These are phyloP conservation scores for Camponotus fellah DNA, from an alignment of 2,888 invertebrate species.

Conservation along the genomic window DNA sequence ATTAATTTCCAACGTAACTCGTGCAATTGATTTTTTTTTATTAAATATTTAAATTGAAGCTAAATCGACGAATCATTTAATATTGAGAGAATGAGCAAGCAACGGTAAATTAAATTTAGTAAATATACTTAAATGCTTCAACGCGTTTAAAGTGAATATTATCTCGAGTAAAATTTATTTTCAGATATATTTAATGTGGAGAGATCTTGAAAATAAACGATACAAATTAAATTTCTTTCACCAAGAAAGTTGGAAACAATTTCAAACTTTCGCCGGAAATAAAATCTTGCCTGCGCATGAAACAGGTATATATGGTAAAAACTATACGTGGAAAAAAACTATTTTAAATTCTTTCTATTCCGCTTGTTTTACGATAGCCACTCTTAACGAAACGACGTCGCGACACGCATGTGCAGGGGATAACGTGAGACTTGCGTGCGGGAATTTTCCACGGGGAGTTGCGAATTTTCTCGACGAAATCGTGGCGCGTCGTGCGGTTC, in stretches of 20 bases:
- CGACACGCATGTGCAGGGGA: neutral
- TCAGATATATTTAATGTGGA: neutral
- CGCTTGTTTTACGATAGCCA: neutral
- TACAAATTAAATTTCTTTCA: constrained; percentile 12
- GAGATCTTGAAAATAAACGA: neutral
- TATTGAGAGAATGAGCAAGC: neutral
- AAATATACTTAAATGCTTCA: neutral
- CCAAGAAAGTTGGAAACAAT: neutral
- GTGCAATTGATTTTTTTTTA: neutral
- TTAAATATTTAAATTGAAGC: neutral
- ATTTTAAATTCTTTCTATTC: neutral
- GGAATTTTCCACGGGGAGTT: neutral
- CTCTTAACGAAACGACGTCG: constrained; percentile 3
- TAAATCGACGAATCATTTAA: constrained; percentile 10
- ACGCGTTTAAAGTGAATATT: constrained; percentile 1
- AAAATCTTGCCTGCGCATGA: neutral
- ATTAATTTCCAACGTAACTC: constrained; percentile 4
- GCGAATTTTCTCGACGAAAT: constrained; percentile 5
- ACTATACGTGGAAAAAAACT: neutral
- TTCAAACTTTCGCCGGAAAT: neutral
- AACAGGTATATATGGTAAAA: neutral
- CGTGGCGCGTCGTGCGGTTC: neutral
- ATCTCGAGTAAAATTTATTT: neutral
- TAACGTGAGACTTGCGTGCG: constrained; percentile 5
- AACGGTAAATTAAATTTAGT: neutral